Evolutionary conservation across 2,113 vertebrate species (phyloP), one percentile per base, ranked within the genome.

Genomic region (Coryphaenoides rupestris): DNA sequence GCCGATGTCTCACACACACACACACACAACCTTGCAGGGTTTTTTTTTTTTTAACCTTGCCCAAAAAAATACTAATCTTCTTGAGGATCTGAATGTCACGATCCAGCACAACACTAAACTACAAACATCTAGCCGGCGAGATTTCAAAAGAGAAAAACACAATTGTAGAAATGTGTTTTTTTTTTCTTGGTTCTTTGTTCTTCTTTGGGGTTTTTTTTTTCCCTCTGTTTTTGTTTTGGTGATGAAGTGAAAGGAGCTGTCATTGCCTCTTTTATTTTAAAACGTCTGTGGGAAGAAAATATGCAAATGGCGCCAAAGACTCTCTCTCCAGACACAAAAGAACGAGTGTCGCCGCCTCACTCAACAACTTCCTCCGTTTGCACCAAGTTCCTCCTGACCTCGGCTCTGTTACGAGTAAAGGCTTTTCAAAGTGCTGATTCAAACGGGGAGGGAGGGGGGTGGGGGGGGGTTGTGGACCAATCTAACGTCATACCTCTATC

Each of bases 391-490:
- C 69, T 65, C 49, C 2, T 77, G 75, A 78, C 78, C 79, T 79
- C 76, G 64, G 60, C 5, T 28, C 17, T 61, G 62, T 22, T 65
- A 54, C 22, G 40, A 65, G 73, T 75, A 71, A 70, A 68, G 64
- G 75, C 50, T 74, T 75, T 66, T 56, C 62, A 73, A 69, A 79
- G 78, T 67, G 60, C 55, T 66, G 57, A 69, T 67, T 80, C 61
- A 63, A 55, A 33, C 5, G 40, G 40, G 21, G 75, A n/a, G n/a
- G 40, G 46, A 78, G 68, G 65, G 54, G 55, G 45, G 17, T 28
- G 65, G n/a, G n/a, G n/a, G n/a, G n/a, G n/a, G n/a, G 46, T 55
- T 6, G 33, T 40, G 4, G 33, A 40, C 33, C 33, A 40, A 12
- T 40, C 5, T 40, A 40, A 10, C 2, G 33, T 2, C 13, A 1